Conservation (phyloP, 35 echinoderm and acorn worm genomes). For the Apostichopus parvimensis region DNA sequence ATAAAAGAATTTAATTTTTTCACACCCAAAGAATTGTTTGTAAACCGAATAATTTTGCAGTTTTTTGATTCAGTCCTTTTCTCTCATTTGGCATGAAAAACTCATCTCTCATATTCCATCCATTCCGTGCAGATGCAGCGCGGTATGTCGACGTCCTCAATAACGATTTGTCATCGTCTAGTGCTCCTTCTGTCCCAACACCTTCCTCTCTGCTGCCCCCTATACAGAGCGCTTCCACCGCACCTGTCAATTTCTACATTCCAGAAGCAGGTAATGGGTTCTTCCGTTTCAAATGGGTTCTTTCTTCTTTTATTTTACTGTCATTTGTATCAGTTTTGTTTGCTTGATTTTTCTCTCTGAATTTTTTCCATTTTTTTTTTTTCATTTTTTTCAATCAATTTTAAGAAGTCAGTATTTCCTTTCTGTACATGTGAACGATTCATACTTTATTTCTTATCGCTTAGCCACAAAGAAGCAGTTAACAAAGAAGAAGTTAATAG, state of each 20-base stretch:
- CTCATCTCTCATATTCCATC: slow-evolving; percentile 5
- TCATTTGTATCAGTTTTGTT: not conserved
- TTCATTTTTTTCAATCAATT: too few species aligned
- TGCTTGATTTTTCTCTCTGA: not conserved
- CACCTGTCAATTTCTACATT: slow-evolving; percentile 77
- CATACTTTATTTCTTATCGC: too few species aligned
- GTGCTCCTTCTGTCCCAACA: slow-evolving; percentile 55
- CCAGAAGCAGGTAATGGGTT: slow-evolving; percentile 66
- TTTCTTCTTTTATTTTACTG: not conserved
- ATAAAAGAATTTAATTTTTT: not conserved
- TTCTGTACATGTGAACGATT: too few species aligned
- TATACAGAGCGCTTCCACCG: slow-evolving; percentile 14
- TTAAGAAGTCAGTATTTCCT: too few species aligned
- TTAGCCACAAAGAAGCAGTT: too few species aligned
- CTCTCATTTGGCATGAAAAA: slow-evolving; percentile 17
- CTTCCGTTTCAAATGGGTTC: not conserved
- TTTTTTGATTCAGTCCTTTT: not conserved
- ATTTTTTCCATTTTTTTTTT: too few species aligned
- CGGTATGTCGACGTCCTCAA: slow-evolving; percentile 82
- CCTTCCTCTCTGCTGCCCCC: slow-evolving; percentile 32
- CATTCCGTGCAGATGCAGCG: slow-evolving; percentile 40
- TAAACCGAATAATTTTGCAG: not conserved
- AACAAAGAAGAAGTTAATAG: too few species aligned
- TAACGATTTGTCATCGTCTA: slow-evolving; percentile 49
- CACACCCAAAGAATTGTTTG: not conserved